A percentile compares a stretch with the other conserved stretches of the same genome.
Conservation (phyloP, 2,888 invertebrate species). For the Celastrina argiolus region DNA sequence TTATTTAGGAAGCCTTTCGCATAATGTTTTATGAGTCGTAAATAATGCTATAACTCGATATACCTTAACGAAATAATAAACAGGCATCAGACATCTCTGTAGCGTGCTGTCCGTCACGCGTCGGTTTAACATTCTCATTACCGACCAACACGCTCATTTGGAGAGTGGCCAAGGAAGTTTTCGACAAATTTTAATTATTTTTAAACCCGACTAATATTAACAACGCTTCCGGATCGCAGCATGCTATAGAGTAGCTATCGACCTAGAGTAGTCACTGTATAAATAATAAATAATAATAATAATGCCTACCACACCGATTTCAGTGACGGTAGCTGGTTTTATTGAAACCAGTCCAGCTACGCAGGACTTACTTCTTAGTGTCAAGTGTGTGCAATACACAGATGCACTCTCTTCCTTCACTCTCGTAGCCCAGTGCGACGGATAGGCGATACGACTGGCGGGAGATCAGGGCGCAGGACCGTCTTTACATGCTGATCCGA, state of each 20-base stretch:
- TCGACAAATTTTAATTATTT: slow-evolving; percentile 8
- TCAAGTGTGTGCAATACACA: too few species aligned
- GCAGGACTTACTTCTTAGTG: too few species aligned
- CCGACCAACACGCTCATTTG: slow-evolving; percentile 12
- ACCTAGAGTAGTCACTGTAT: too few species aligned
- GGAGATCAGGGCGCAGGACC: too few species aligned
- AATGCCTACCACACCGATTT: too few species aligned
- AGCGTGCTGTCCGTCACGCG: slow-evolving; percentile 6
- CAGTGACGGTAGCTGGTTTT: too few species aligned
- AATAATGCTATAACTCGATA: slow-evolving; percentile 3
- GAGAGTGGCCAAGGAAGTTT: slow-evolving; percentile 9
- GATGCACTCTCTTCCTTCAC: too few species aligned
- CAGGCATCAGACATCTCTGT: slow-evolving; percentile 7
- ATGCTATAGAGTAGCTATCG: background rate
- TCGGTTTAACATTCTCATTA: slow-evolving; percentile 19
- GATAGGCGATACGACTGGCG: too few species aligned
- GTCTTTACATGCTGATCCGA: too few species aligned
- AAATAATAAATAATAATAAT: too few species aligned
- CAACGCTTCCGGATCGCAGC: background rate
- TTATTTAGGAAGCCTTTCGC: background rate
- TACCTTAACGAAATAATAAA: slow-evolving; percentile 7
- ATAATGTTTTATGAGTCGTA: slow-evolving; percentile 10
- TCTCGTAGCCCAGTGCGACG: too few species aligned
- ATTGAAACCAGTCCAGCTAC: too few species aligned
- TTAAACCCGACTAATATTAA: background rate